Evolutionary conservation across 1,140 invertebrate species (phyloP), one percentile per base, ranked within the genome.

Genomic region (Popillia japonica): DNA sequence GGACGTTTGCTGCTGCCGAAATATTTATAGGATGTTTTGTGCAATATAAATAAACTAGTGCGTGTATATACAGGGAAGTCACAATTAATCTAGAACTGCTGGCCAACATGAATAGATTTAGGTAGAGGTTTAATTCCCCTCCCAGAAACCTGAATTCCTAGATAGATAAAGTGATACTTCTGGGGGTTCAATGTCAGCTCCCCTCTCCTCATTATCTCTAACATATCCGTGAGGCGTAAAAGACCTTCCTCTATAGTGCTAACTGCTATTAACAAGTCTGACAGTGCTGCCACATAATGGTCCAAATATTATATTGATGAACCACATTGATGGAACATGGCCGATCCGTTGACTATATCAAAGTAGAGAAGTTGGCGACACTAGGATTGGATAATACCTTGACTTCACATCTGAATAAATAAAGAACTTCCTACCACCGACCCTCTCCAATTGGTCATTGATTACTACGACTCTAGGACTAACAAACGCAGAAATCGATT

Each of bases 341-440:
- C 77, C 8, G 86, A 83, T 2, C 82, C 83, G 64, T 83, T 85
- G 0, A 77, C 80, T 0, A 87, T 44, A 0, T 85, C 86, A 79
- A 87, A 86, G 82, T 77, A 84, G 41, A n/a, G 59, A 48, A 17
- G 77, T 23, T 7, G 9, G 6, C 80, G 59, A 0, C 75, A 79
- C 34, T 44, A 74, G 74, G 3, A 79, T 76, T 48, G 78, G 77
- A 44, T 80, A 27, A 34, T 80, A 80, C 9, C 77, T 81, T 11
- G 55, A 74, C 40, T 59, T 68, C 42, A 83, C 68, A 74, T 83
- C 82, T 22, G 81, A 41, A 8, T 44, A 80, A 0, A 79, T 80
- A 74, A 83, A 83, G 59, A 73, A 80, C 9, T 27, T 80, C 40
- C 77, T 79, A 7, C 82, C 83, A 11, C 84, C 3, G 20, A 82